Evolutionary conservation across 2,888 invertebrate genomes (phyloP), one percentile per base, ranked within the genome.

Genomic region (Leptopterna dolabrata): DNA sequence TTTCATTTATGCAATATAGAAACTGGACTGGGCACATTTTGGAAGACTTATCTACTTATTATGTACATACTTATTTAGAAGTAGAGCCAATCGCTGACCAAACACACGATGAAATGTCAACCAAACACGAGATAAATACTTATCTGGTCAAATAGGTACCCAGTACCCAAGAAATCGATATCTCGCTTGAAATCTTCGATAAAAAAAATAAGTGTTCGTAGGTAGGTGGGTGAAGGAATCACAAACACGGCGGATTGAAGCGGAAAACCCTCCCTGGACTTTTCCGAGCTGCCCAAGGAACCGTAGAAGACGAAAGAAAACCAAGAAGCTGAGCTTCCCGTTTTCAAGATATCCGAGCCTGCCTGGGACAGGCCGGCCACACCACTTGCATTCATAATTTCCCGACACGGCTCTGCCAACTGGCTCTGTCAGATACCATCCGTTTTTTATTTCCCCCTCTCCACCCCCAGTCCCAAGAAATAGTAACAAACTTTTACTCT

Each of bases 351-450:
- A 85, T 76, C 85, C 83, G 43, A n/a, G 30, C 19, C 85, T 85
- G 85, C 45, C 73, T 45, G 36, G 73, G 85, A 85, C 85, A 76
- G 85, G 73, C 71, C 45, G 45, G 85, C 85, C 85, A 85, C 85
- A 63, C 85, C 76, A 45, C 85, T 85, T 85, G 85, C 85, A 85
- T 85, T 85, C 85, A 85, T 85, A 85, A 85, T 85, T 63, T 85
- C 47, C 43, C 63, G 45, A 47, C 85, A 71, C 85, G 73, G 85
- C 73, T 76, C 73, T 85, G 73, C 85, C 85, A 85, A 85, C 85
- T 85, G 85, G 27, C 47, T 47, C 76, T 85, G 85, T 85, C 85
- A 85, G 85, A 85, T 85, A 85, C 85, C 73, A 73, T 45, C 71
- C 85, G 24, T 43, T 76, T 85, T 85, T 71, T 71, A 73, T 73